Evolutionary conservation across 2,797 vertebrate genomes (phyloP), one percentile per base, ranked within the genome.

Genomic region (Sebastolobus alascanus): DNA sequence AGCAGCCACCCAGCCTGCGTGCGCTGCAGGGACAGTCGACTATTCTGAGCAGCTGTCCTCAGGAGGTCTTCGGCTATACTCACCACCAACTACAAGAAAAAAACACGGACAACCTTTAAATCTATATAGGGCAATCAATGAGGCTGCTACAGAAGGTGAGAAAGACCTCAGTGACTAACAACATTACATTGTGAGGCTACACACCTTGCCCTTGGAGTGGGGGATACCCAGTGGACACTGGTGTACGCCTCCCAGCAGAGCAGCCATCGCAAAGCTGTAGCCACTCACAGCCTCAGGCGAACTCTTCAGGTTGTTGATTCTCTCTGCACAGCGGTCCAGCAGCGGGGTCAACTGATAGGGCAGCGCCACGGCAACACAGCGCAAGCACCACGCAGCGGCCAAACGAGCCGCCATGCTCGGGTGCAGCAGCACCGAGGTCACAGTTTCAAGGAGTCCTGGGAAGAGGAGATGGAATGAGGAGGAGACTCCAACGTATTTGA

Each of bases 1-100:
- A 99, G 95, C 89, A 99, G 96, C 99, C 99, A 99, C 14, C 99
- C 99, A 56, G 99, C 98, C 79, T 99, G 99, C 2, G 99, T 99
- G 4, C 99, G 95, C 92, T 99, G 99, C 86, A 99, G 95, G 50
- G 99, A 99, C 12, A 99, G 95, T 6, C 99, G 97, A 90, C 98
- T 99, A 66, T 99, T 99, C 88, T 99, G 98, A 2, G 98, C 97
- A 3, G 98, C 99, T 2, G 98, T 98, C 63, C 98, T 95, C 79
- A 99, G 91, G 40, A 99, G 96, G 91, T 99, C 99, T 90, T 99
- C 99, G 37, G 99, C 99, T 85, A 99, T 99, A 77, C 97, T 99
- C 87, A 99, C 98, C 82, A 99, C 97, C 97, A 99, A 96, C 99
- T 99, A 86, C 46, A 96, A 75, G 55, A 67, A 73, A 20, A 25